These are phyloP conservation scores for Oreochromis grahami DNA, from an alignment of 2,797 vertebrate species.

Conservation along the genomic window DNA sequence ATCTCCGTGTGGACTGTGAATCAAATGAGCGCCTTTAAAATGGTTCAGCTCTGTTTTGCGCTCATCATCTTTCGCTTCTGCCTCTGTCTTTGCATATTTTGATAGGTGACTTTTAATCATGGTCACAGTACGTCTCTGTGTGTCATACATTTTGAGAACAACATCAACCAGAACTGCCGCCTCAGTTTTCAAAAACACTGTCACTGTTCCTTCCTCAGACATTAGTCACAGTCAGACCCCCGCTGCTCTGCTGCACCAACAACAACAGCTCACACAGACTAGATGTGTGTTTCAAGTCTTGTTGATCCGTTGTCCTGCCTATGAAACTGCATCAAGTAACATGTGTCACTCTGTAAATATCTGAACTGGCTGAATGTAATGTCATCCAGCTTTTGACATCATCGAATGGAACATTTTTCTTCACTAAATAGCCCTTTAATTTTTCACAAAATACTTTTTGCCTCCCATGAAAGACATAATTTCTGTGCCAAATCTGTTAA, in stretches of 20 bases:
- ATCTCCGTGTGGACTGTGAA: constrained; percentile 59
- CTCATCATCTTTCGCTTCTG: background rate
- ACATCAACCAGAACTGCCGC: background rate
- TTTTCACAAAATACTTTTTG: background rate
- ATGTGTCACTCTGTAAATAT: constrained; percentile 10
- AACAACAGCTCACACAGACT: background rate
- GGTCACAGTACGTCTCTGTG: background rate
- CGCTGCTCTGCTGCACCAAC: constrained; percentile 4
- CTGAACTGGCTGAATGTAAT: constrained; percentile 13
- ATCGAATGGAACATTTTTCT: constrained; percentile 19
- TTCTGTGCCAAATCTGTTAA: constrained; percentile 51
- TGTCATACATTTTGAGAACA: constrained; percentile 23
- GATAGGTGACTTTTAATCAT: background rate
- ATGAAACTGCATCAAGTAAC: constrained; percentile 6
- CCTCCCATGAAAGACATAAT: constrained; percentile 20
- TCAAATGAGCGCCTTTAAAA: constrained; percentile 58
- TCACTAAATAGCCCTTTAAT: constrained; percentile 24
- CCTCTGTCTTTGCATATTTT: constrained; percentile 2
- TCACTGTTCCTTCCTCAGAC: background rate
- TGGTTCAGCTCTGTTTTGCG: constrained; percentile 30
- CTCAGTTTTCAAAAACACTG: constrained; percentile 2
- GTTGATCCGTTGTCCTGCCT: constrained; percentile 3
- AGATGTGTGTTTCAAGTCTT: background rate
- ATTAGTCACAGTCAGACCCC: background rate
- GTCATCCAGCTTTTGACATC: constrained; percentile 19